phyloP scores from a whole-genome alignment of 2,888 invertebrate genomes.

The Cerceris ruficornis region DNA sequence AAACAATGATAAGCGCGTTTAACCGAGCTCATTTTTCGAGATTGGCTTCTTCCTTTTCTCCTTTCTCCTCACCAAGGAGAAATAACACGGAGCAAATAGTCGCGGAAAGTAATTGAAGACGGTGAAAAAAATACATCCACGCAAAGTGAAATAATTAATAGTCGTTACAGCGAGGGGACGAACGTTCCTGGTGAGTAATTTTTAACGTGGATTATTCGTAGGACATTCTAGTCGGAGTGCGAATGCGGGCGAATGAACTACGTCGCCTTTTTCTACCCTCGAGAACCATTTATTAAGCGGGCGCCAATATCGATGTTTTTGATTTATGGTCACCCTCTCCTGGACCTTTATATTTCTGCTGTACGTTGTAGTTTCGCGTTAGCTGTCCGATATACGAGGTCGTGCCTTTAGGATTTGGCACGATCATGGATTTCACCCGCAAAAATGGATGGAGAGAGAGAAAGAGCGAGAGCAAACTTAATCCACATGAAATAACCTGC shows the following conservation, averaged over 20 bases:
- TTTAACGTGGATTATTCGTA: conserved; percentile 24
- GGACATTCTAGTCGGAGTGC: not conserved
- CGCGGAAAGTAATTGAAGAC: too few relatives aligned
- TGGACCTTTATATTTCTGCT: conserved; percentile 28
- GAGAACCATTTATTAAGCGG: conserved; percentile 49
- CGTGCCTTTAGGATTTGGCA: conserved; percentile 23
- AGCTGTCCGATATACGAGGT: conserved; percentile 19
- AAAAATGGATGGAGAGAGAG: not conserved
- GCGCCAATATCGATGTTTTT: conserved; percentile 43
- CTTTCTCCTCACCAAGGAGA: too few relatives aligned
- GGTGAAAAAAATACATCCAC: too few relatives aligned
- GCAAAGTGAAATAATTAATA: too few relatives aligned
- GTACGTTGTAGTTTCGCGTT: conserved; percentile 15
- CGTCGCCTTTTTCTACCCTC: conserved; percentile 9
- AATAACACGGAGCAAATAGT: too few relatives aligned
- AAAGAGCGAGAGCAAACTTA: conserved; percentile 1
- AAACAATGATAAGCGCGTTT: conserved; percentile 10
- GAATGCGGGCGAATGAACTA: conserved; percentile 21
- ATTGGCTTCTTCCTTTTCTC: not conserved
- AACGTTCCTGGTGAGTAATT: conserved; percentile 13
- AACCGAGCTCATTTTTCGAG: not conserved
- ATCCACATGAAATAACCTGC: conserved; percentile 31
- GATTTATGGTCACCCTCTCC: conserved; percentile 41
- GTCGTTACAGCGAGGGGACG: not conserved
- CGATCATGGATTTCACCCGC: conserved; percentile 11